Conservation (phyloP, 2,888 invertebrate species). For the Tetranychus truncatus region DNA sequence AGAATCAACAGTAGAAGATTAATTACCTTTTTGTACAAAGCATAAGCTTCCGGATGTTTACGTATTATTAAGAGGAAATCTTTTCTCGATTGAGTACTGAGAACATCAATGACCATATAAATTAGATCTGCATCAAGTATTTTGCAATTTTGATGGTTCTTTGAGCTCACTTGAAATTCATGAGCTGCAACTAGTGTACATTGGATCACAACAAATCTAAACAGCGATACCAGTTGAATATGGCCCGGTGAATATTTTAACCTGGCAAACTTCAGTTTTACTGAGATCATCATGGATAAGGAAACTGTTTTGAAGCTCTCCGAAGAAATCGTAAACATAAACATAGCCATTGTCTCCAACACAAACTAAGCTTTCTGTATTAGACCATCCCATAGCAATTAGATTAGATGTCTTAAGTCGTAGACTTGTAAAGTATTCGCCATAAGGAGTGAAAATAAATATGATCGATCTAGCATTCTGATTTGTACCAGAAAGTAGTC, state of each 20-base stretch:
- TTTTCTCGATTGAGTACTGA: not conserved
- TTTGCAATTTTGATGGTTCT: slow-evolving; percentile 79
- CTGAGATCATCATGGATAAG: slow-evolving; percentile 73
- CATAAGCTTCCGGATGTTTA: slow-evolving; percentile 60
- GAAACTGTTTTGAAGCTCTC: slow-evolving; percentile 65
- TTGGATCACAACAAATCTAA: slow-evolving; percentile 71
- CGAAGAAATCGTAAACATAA: slow-evolving; percentile 75
- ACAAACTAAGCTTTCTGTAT: not conserved
- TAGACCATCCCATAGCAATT: slow-evolving; percentile 2
- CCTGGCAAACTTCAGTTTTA: slow-evolving; percentile 40
- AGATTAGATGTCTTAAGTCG: not conserved
- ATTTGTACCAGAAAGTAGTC: not conserved
- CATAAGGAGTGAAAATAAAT: not conserved
- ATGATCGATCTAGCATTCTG: not conserved
- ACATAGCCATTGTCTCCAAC: slow-evolving; percentile 64
- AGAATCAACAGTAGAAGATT: not conserved
- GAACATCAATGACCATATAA: slow-evolving; percentile 56
- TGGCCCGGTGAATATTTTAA: slow-evolving; percentile 12
- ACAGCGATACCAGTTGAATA: slow-evolving; percentile 71
- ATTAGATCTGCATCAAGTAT: slow-evolving; percentile 70
- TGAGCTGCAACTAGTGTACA: slow-evolving; percentile 82
- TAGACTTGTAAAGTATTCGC: not conserved
- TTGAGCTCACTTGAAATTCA: slow-evolving; percentile 61
- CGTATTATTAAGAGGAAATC: slow-evolving; percentile 59
- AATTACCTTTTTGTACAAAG: slow-evolving; percentile 49